These are phyloP conservation scores for Lycaon pictus DNA, from an alignment of 2,113 vertebrate genomes.

Conservation along the genomic window DNA sequence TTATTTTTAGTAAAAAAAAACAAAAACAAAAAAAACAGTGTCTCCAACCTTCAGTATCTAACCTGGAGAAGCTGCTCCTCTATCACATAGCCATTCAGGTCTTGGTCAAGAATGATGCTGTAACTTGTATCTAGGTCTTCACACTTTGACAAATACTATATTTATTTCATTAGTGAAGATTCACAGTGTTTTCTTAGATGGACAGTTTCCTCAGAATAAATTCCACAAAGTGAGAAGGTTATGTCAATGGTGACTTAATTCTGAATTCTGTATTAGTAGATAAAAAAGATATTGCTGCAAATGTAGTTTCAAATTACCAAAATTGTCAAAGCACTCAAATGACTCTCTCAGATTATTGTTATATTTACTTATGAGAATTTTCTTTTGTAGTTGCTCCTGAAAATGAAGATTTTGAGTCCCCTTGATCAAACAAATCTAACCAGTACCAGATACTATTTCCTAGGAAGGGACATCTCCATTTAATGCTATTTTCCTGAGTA, in stretches of 20 bases:
- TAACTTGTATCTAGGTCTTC: not conserved
- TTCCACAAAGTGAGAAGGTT: not conserved
- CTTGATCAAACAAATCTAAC: not conserved
- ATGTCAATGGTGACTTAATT: not conserved
- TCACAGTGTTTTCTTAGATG: not conserved
- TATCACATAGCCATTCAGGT: not conserved
- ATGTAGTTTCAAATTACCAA: not conserved
- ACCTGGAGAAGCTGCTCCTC: not conserved
- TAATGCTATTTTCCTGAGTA: not conserved
- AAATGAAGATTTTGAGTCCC: not conserved
- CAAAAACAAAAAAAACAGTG: not conserved
- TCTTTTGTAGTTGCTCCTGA: not conserved
- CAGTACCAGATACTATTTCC: not conserved
- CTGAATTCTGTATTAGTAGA: not conserved
- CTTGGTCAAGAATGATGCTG: not conserved
- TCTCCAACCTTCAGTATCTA: not conserved
- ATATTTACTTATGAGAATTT: not conserved
- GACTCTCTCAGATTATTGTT: not conserved
- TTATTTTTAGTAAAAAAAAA: not conserved
- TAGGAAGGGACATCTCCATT: not conserved
- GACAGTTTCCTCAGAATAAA: not conserved
- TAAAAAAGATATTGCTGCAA: not conserved
- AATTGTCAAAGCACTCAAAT: not conserved
- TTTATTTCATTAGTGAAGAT: constrained; percentile 42
- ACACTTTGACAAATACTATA: not conserved